Base-by-base conservation (phyloP, 1,140 invertebrate genomes). In the Thaumetopoea pityocampa region DNA sequence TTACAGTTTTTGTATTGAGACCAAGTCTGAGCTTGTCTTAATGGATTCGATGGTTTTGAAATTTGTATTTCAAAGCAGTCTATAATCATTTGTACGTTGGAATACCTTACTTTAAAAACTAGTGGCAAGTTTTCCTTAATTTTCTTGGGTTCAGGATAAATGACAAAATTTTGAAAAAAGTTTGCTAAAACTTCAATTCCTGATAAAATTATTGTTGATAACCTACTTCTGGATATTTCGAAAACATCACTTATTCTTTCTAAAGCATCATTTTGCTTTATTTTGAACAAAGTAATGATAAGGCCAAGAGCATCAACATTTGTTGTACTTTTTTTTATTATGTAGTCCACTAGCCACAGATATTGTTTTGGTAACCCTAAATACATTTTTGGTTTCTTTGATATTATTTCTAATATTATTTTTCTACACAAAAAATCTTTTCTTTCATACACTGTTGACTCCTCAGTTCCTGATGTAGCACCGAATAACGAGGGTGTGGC, bases 291-390 rank as follows among this genome's bases (percentile, higher is more conserved):
- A 1, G 8, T 11, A 6, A 22, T 8, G 22, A 34, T 34, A 20
- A 34, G 14, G 5, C 6, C 4, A 8, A 34, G 30, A 11, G n/a
- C 6, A 12, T 20, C 10, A 11, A 34, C 12, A 20, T 34, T 22
- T 10, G 9, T 4, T 20, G 18, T 11, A 14, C 30, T 34, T 34
- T 34, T n/a, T 20, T 22, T 10, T 20, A 20, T 15, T 6, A 34
- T 34, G 6, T 29, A 11, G 9, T 17, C 14, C 8, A 29, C 17
- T n/a, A 29, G 14, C 28, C 28, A 29, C 9, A 17, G 3, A 29
- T 8, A 29, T 29, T 29, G 28, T 29, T 29, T 29, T 17, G 28
- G 28, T n/a, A 29, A 29, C 7, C 28, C 28, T 10, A 34, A 34
- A 11, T 34, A 19, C 10, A 20, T 11, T 6, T 4, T 34, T 34